Base-by-base conservation (phyloP, 2,113 vertebrate species). In the Bujurquina vittata region DNA sequence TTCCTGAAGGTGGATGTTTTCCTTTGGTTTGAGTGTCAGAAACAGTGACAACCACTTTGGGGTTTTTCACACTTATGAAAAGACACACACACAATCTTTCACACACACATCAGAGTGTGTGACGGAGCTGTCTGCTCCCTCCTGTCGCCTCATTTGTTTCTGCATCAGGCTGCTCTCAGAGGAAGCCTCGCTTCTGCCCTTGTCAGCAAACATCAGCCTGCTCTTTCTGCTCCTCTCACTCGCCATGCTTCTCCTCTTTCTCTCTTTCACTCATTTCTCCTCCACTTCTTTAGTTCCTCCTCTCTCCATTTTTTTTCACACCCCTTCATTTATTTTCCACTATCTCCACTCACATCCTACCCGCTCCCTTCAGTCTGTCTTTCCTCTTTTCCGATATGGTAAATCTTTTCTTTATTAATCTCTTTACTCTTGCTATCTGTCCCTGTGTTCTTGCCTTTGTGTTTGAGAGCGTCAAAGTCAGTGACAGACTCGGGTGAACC, bases 91-190 rank as follows among this genome's bases (percentile, higher is more conserved):
- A 58, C 46, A 54, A 52, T 52, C 65, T 69, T 49, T 69, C 80
- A 79, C 73, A 75, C 54, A 73, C 79, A 79, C 77, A 82, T 77
- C 83, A 75, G 87, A 79, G 81, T 75, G 88, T 93, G 88, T 89
- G 90, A 91, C 84, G 61, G 87, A 73, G 89, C 93, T 92, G 93
- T 92, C 93, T 90, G 88, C 84, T 92, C 77, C 77, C 83, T 93
- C 86, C 89, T 90, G 92, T 91, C 88, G 86, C 91, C 93, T 94
- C 92, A 87, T 94, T 94, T 93, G 91, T 92, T 94, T 87, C 92
- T 80, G 81, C 91, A 91, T 90, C 88, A 91, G 87, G 77, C 85
- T 49, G 86, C 84, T 92, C 93, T 93, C 89, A 43, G 84, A 91
- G 91, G 91, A 92, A 91, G 81, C 83, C 83, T 63, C 20, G 46